These are phyloP conservation scores for Atopsyche davidsoni DNA, from an alignment of 1,140 invertebrate genomes.

Conservation along the genomic window DNA sequence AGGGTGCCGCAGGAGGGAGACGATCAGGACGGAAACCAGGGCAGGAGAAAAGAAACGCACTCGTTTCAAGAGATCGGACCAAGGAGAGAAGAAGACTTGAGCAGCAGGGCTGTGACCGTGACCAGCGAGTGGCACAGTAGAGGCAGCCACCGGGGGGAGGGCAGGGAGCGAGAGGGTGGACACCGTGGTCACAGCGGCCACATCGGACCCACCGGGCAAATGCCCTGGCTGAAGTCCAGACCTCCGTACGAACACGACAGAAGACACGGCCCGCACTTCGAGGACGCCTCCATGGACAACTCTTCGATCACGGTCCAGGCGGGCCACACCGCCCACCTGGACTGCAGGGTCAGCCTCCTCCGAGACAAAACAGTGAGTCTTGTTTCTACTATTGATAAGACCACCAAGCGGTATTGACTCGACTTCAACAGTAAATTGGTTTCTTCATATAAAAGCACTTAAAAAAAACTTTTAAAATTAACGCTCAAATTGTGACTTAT, in stretches of 20 bases:
- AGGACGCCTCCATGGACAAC: conserved; percentile 52
- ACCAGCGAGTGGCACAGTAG: conserved; percentile 18
- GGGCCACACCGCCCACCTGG: conserved; percentile 69
- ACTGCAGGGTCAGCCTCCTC: conserved; percentile 75
- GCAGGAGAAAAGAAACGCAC: conserved; percentile 1
- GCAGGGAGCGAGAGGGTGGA: conserved; percentile 4
- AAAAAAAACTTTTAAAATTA: too few relatives aligned
- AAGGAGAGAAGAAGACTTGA: conserved; percentile 19
- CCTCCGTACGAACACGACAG: conserved; percentile 48
- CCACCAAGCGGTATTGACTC: too few relatives aligned
- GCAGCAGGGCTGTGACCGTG: conserved; percentile 4
- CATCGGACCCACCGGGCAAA: conserved; percentile 15
- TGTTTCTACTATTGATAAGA: conserved; percentile 1
- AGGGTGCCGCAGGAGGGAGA: conserved; percentile 42
- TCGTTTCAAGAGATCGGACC: too few relatives aligned
- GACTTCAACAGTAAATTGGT: too few relatives aligned
- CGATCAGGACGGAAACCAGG: conserved; percentile 12
- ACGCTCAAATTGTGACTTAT: too few relatives aligned
- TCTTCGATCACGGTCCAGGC: conserved; percentile 69
- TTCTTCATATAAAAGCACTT: too few relatives aligned
- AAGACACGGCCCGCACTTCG: conserved; percentile 65
- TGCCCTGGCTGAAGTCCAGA: conserved; percentile 16
- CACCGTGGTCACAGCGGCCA: conserved; percentile 5
- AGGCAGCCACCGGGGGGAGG: conserved; percentile 32
- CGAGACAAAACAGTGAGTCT: conserved; percentile 79